These are phyloP conservation scores for Zaprionus tsacasi DNA, from an alignment of 1,140 invertebrate genomes.

Conservation along the genomic window DNA sequence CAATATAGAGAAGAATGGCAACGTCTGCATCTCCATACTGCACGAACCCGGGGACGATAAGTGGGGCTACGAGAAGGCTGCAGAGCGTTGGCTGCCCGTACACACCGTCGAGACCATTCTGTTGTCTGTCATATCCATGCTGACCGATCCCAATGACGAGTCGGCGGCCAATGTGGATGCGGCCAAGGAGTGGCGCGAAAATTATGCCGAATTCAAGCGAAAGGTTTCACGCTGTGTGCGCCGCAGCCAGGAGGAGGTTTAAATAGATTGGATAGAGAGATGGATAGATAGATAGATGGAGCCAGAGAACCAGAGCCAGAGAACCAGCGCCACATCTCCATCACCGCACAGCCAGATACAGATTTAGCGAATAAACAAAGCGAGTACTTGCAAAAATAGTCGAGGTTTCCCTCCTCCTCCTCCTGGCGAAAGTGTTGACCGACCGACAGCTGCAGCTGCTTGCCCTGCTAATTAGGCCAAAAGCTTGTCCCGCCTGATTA, in stretches of 20 bases:
- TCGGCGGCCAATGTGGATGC: conserved; percentile 99
- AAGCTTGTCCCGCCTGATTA: conserved; percentile 25
- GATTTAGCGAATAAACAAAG: conserved; percentile 53
- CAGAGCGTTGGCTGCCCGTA: conserved; percentile 99
- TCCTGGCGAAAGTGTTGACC: conserved; percentile 34
- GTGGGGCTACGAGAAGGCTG: conserved; percentile 97
- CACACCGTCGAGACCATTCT: conserved; percentile 99
- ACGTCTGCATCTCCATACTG: conserved; percentile 99
- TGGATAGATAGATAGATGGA: neutral
- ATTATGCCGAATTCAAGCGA: conserved; percentile 97
- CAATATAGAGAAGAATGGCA: conserved; percentile 97
- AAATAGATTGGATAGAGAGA: neutral
- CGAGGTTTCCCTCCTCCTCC: neutral
- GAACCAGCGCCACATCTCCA: conserved; percentile 4
- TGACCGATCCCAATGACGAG: conserved; percentile 99
- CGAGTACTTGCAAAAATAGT: conserved; percentile 38
- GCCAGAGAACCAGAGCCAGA: conserved; percentile 8
- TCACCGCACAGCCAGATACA: conserved; percentile 7
- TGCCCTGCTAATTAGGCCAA: conserved; percentile 53
- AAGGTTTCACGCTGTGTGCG: conserved; percentile 98
- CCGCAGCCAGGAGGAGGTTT: conserved; percentile 87
- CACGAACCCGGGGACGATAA: conserved; percentile 99
- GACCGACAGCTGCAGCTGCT: conserved; percentile 13
- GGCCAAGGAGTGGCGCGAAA: conserved; percentile 89
- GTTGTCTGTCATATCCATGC: conserved; percentile 99